phyloP scores from a whole-genome alignment of 2,888 invertebrate species.

The Agrochola lota region DNA sequence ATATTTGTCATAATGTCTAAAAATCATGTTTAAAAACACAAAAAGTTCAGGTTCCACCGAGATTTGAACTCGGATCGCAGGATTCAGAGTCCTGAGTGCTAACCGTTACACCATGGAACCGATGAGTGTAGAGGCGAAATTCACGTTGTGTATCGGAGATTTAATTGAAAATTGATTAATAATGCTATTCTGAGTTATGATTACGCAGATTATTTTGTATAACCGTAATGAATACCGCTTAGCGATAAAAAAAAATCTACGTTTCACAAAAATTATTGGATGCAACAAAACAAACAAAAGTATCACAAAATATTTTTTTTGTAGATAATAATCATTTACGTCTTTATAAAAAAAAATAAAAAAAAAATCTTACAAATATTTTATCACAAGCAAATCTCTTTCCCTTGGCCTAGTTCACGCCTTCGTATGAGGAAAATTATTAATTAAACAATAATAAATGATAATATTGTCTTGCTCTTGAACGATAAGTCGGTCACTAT shows the following conservation, averaged over 20 bases:
- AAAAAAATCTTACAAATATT: no score
- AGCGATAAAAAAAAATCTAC: not conserved
- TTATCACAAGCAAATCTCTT: not conserved
- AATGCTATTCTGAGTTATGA: accelerated
- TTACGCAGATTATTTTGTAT: not conserved
- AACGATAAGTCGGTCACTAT: constrained; percentile 8
- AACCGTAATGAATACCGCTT: not conserved
- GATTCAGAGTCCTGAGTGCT: constrained; percentile 96
- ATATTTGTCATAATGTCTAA: not conserved
- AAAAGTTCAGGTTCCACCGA: constrained; percentile 92
- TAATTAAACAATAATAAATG: not conserved
- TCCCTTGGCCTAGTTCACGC: constrained; percentile 5
- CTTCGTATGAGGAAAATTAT: not conserved
- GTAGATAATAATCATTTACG: no score
- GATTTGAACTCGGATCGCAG: constrained; percentile 96
- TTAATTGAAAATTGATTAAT: not conserved
- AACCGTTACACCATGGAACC: constrained; percentile 92
- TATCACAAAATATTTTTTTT: no score
- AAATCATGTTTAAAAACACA: constrained; percentile 49
- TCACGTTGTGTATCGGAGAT: constrained; percentile 30
- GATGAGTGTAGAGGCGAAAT: constrained; percentile 54
- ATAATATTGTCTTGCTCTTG: not conserved
- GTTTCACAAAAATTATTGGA: not conserved
- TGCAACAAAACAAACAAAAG: not conserved
- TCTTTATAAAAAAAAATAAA: no score